Base-by-base conservation (phyloP, 2,888 invertebrate genomes). In the Cephalotes varians region DNA sequence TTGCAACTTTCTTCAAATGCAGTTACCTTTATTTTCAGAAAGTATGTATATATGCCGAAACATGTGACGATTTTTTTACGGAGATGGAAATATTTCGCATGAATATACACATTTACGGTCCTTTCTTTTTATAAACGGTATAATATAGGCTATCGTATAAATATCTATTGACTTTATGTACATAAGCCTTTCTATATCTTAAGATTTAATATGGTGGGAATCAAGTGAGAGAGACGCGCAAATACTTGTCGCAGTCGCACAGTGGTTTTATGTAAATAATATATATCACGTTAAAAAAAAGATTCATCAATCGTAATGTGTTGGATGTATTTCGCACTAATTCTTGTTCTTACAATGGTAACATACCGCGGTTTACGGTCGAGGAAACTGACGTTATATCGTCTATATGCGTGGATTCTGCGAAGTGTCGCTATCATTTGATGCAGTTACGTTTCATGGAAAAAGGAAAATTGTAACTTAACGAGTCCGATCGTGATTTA, bases 161-260 rank as follows among this genome's bases (percentile, higher is more conserved):
- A 58, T 86, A 71, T 84, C 64, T 81, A 80, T 73, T 71, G 65
- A 85, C 64, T 83, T 82, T 82, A 80, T 88, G 88, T 88, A 87
- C 34, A 87, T 86, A 89, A 82, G 76, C 85, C 81, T 86, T 92
- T 88, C 83, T 88, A 88, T 90, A 84, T 88, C 81, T n/a, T 91
- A 88, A 90, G 85, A 89, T 83, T 88, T 85, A 86, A 86, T 86
- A 87, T 85, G 84, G 82, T 87, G 79, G 85, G 84, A 85, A 84
- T 87, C 82, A 86, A 89, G 86, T 85, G 87, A 44, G 25, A 64
- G 25, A 49, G 37, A 85, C 80, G 83, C 84, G 86, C 86, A 83
- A 84, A 85, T 79, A 47, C 87, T 73, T 69, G 81, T 77, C 85
- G 86, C 49, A 67, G 60, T 54, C 62, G 44, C 44, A 65, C 37